These are phyloP conservation scores for Epinotia ramella DNA, from an alignment of 2,888 invertebrate genomes.

Conservation along the genomic window DNA sequence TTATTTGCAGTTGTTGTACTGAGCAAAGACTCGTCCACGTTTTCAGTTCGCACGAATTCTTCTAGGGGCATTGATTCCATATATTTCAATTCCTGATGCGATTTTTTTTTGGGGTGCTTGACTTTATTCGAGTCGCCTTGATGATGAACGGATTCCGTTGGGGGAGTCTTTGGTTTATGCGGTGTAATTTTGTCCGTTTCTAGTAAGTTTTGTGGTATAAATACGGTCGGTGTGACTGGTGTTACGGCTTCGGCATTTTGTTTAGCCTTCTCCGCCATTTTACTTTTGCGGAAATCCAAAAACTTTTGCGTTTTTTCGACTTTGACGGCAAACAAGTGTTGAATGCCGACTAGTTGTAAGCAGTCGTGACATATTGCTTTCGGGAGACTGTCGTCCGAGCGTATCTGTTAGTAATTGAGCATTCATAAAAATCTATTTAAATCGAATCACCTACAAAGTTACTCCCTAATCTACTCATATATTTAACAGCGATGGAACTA, in stretches of 20 bases:
- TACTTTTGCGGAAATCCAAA: constrained; percentile 73
- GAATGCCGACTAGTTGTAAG: constrained; percentile 72
- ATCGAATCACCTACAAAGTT: neutral
- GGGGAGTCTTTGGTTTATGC: constrained; percentile 51
- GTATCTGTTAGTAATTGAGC: constrained; percentile 60
- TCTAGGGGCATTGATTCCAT: constrained; percentile 77
- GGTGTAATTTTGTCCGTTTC: constrained; percentile 52
- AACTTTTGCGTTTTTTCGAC: constrained; percentile 81
- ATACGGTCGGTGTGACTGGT: constrained; percentile 56
- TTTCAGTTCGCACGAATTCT: constrained; percentile 73
- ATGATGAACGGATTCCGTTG: constrained; percentile 59
- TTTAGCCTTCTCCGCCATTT: constrained; percentile 62
- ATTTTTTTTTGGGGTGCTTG: constrained; percentile 63
- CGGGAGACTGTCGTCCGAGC: constrained; percentile 74
- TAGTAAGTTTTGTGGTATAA: constrained; percentile 59
- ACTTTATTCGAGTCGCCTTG: constrained; percentile 69
- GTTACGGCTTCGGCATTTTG: constrained; percentile 53
- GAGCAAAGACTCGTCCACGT: constrained; percentile 69
- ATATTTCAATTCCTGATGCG: constrained; percentile 69
- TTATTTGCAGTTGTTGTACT: constrained; percentile 52
- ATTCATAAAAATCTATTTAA: neutral
- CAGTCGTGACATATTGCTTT: constrained; percentile 83
- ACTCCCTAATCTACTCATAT: neutral
- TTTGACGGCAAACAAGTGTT: constrained; percentile 75
- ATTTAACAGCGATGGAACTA: too few species aligned